Conservation (phyloP, 2,113 vertebrate genomes). For the Triplophysa dalaica region DNA sequence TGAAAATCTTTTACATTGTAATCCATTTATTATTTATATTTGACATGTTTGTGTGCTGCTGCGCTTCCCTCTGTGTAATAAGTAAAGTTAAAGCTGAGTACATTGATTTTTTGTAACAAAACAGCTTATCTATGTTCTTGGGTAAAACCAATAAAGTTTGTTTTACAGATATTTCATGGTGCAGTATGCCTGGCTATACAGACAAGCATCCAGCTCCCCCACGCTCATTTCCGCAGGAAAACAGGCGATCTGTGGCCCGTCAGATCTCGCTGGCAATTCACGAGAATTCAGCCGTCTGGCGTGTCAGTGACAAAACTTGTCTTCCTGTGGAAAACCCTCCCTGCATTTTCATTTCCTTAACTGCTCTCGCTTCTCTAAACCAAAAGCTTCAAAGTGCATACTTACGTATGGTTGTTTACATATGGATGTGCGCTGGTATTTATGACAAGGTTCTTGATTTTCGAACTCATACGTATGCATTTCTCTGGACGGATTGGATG, state of each 20-base stretch:
- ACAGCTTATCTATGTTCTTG: no score
- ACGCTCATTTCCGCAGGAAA: slow-evolving; percentile 50
- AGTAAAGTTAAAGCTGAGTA: no score
- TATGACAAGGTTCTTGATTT: background rate
- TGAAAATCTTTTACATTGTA: no score
- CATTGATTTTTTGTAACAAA: no score
- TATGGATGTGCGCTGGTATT: background rate
- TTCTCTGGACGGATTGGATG: background rate
- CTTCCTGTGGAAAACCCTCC: slow-evolving; percentile 52
- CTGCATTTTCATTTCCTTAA: slow-evolving; percentile 8
- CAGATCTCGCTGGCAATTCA: background rate
- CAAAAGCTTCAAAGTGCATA: background rate
- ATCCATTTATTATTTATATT: no score
- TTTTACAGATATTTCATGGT: background rate
- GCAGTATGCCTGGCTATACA: slow-evolving; percentile 6
- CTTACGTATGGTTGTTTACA: background rate
- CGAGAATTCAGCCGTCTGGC: background rate
- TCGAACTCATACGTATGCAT: background rate
- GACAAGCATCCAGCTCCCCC: background rate
- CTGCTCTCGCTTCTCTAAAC: background rate
- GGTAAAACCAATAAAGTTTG: no score
- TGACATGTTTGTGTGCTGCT: no score
- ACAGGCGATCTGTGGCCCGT: background rate
- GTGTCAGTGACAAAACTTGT: slow-evolving; percentile 2
- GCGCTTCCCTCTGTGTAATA: no score